These are phyloP conservation scores for Cygnus olor DNA, from an alignment of 2,797 vertebrate genomes.

Conservation along the genomic window DNA sequence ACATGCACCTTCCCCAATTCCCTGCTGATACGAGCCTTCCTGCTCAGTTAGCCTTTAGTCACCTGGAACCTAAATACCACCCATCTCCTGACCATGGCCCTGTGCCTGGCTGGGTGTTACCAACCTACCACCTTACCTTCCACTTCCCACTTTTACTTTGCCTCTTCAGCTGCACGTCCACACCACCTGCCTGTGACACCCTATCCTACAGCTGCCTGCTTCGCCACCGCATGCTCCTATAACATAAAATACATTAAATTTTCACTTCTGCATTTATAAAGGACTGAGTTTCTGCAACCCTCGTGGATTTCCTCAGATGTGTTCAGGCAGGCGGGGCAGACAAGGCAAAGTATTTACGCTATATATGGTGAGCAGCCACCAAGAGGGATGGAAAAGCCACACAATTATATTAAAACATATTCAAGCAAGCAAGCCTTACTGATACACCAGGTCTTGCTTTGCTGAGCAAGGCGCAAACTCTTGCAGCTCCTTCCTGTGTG, in stretches of 20 bases:
- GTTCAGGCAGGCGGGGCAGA: background rate
- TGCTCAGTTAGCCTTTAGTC: background rate
- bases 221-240: background rate
- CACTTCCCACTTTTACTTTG: background rate
- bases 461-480: background rate
- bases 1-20: background rate
- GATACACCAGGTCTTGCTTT: background rate
- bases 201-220: background rate
- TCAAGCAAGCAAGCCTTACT: background rate
- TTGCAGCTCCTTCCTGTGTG: background rate
- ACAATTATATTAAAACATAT: background rate
- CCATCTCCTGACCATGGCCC: background rate
- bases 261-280: background rate
- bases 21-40: background rate
- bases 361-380: background rate
- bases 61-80: background rate
- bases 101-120: rapidly evolving
- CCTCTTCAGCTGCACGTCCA: background rate
- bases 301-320: background rate
- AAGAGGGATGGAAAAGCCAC: background rate
- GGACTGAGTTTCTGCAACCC: background rate
- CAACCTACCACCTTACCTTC: background rate
- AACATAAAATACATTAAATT: background rate
- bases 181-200: rapidly evolving
- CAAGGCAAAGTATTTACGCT: background rate